Evolutionary conservation across 1,140 invertebrate genomes (phyloP), one percentile per base, ranked within the genome.

Genomic region (Euwallacea similis): DNA sequence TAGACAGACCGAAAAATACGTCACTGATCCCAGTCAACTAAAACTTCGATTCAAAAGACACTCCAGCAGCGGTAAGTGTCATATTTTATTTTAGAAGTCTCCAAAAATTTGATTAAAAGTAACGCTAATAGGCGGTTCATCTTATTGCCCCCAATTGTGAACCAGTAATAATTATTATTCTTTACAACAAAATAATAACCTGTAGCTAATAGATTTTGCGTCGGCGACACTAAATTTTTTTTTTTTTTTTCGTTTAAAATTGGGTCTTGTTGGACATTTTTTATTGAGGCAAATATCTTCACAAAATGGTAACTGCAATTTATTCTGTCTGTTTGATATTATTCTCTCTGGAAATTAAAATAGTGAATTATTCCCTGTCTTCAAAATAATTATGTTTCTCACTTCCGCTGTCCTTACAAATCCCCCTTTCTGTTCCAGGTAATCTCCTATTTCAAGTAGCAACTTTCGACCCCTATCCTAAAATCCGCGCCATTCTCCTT

Each of bases 1-100:
- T 43, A 84, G 87, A 61, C 86, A 86, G 60, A 84, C 83, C 67
- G 88, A 89, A 66, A 90, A 90, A 79, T 90, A 90, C 78, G 88
- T 89, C 0, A 89, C 88, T 15, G 88, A 90, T 78, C 84, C 85
- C 55, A 86, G 86, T 66, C 87, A 90, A 77, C 80, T 89, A 43
- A 88, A 88, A 74, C 82, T 90, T 41, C 82, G 88, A 61, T 90
- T 90, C 77, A 86, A 87, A 78, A 84, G 89, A 77, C 86, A 81
- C 69, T 81, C 80, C 43, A 74, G 77, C 72, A 73, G 77, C 72
- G 76, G 75, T 76, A 69, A 70, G 75, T 75, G 46, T 42, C 16
- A 66, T 15, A 15, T 56, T 16, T 62, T 67, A 33, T 64, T 67
- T n/a, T 66, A 1, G 41, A 59, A 44, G 16, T 50, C 47, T 50